Evolutionary conservation across 2,888 invertebrate species (phyloP).

Genomic region (Deroplatys truncata): DNA sequence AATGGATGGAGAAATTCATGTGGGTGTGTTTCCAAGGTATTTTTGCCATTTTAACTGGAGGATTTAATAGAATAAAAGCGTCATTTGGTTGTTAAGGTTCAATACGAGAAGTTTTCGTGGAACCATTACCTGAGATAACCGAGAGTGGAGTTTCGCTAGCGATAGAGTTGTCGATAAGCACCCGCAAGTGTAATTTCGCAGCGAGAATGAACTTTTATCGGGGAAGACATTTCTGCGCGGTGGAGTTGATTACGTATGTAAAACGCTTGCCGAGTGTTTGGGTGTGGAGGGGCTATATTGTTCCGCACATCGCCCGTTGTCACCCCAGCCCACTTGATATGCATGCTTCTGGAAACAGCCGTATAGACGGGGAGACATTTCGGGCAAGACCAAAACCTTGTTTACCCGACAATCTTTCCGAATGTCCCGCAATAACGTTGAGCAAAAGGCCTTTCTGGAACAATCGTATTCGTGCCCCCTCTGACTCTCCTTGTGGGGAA

Average conservation of each 20-base stretch:
- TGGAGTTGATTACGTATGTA: neutral
- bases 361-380: neutral
- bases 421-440: neutral
- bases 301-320: neutral
- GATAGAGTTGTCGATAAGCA: neutral
- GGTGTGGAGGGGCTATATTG: neutral
- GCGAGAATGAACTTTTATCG: neutral
- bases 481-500: neutral
- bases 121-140: neutral
- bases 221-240: neutral
- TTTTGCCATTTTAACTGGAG: too few relatives aligned
- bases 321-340: neutral
- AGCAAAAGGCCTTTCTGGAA: neutral
- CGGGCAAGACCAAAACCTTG: neutral
- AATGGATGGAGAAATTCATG: too few relatives aligned
- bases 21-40: too few relatives aligned
- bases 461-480: neutral
- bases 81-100: too few relatives aligned
- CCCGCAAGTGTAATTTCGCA: neutral
- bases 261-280: neutral
- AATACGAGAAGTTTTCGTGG: neutral
- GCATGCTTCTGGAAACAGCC: neutral
- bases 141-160: neutral
- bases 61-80: too few relatives aligned
- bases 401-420: neutral